Evolutionary conservation across 2,797 vertebrate genomes (phyloP).

Genomic region (Coracias cyanogaster): DNA sequence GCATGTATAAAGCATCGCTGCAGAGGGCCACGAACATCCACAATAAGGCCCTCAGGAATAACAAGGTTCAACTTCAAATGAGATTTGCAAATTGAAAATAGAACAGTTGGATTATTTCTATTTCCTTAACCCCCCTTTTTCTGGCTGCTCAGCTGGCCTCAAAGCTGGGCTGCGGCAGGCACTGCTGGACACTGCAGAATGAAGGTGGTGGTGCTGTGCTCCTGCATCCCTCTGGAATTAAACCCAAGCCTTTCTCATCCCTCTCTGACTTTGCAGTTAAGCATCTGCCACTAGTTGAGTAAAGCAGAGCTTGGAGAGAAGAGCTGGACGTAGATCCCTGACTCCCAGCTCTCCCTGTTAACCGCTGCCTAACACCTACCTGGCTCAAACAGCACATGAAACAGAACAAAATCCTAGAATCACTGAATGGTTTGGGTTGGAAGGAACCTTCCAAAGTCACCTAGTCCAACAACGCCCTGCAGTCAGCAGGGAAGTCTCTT

Average conservation of each 20-base stretch:
- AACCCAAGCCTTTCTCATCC: not conserved
- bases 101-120: not conserved
- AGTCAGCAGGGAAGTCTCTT: too few species aligned
- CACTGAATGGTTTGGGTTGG: too few species aligned
- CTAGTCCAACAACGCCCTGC: too few species aligned
- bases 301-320: not conserved
- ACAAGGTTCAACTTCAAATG: constrained; percentile 19
- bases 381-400: not conserved
- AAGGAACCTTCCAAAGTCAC: too few species aligned
- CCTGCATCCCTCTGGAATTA: not conserved
- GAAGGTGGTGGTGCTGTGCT: rapidly evolving
- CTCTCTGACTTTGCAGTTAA: not conserved
- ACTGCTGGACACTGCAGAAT: not conserved
- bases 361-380: not conserved
- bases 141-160: not conserved
- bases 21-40: not conserved
- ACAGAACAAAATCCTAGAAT: not conserved
- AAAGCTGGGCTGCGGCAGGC: not conserved
- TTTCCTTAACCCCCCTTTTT: not conserved
- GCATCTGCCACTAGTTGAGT: not conserved
- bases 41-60: not conserved
- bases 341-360: not conserved
- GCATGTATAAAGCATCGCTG: not conserved
- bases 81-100: constrained; percentile 38
- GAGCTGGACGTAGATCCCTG: not conserved